Evolutionary conservation across 2,888 invertebrate genomes (phyloP), one percentile per base, ranked within the genome.

Genomic region (Tortrix viridana): DNA sequence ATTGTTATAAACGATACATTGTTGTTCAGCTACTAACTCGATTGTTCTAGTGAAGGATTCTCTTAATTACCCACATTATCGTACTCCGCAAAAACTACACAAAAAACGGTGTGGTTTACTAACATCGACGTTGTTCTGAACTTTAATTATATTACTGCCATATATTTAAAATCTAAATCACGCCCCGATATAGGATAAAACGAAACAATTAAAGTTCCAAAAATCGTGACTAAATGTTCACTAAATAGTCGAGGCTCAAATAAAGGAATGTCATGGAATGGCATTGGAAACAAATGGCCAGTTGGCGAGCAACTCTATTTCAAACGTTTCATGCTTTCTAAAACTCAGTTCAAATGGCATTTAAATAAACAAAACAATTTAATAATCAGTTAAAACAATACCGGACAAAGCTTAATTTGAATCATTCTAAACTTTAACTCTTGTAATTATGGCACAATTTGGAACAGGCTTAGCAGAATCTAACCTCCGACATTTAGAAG

Each of bases 251-350:
- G 58, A 69, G 73, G 71, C 69, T 70, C 69, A 75, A 72, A 77
- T 81, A 75, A 75, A 82, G 82, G 82, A 83, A 84, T 84, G 82
- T 78, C 82, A 81, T 78, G 82, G 75, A 84, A 84, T 84, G 84
- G 84, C 84, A 83, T 61, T 61, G 46, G 47, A 61, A 65, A 65
- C 47, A 61, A 65, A 61, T 63, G 63, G 58, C 52, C 60, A 78
- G 75, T 74, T 77, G 75, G 78, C 78, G 70, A 74, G 70, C 65
- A 74, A 67, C 73, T 74, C 71, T 68, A 67, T 71, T 71, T 71
- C 77, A 76, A 75, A 77, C 74, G 75, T 74, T 72, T 77, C 74
- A 78, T 81, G 85, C 87, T 87, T 86, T 88, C 85, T 85, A 85
- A 86, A 84, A 85, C 80, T 75, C 76, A 83, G 84, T 82, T 84